Base-by-base conservation (phyloP, 35 echinoderm and acorn worm species). In the Stichopus chloronotus region DNA sequence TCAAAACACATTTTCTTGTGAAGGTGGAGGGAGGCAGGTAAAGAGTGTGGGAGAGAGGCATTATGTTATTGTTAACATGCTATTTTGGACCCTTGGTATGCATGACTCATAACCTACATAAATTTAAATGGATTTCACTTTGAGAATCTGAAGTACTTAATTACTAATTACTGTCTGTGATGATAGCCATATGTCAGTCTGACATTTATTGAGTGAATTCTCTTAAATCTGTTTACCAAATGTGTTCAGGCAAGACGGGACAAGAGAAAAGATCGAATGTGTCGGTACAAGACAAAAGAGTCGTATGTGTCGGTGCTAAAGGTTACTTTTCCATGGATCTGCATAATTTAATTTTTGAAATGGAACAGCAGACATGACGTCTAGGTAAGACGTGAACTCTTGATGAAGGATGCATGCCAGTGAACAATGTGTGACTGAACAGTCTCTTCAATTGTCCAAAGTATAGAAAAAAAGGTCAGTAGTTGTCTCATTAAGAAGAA, bases 121-220 rank as follows among this genome's bases (percentile, higher is more conserved):
- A 14, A 72, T 72, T 72, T 14, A 20, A 72, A 72, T 72, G 17
- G 19, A 72, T 72, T 72, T 72, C 17, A 72, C 59, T 61, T 61
- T 10, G 59, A 14, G 59, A 61, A 43, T 43, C 59, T 10, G 59
- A 61, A 61, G 59, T n/a, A n/a, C 69, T 72, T 72, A 72, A 72
- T 72, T 16, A 72, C 69, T 72, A 72, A 20, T 72, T 72, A 19
- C 22, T 16, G 59, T 61, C 4, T 8, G 59, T 72, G 69, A 72
- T 72, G 69, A 22, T 72, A 72, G 69, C 69, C 69, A 72, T 72
- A 24, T 72, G 69, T 72, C 69, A 72, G 22, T 14, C 7, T 14
- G 69, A 72, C 69, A n/a, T 72, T 72, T 72, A 72, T 72, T 72
- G 69, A 72, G 69, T 72, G 17, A 17, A 72, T 16, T 72, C 19